Base-by-base conservation (phyloP, 1,140 invertebrate genomes). In the Gryllus bimaculatus region DNA sequence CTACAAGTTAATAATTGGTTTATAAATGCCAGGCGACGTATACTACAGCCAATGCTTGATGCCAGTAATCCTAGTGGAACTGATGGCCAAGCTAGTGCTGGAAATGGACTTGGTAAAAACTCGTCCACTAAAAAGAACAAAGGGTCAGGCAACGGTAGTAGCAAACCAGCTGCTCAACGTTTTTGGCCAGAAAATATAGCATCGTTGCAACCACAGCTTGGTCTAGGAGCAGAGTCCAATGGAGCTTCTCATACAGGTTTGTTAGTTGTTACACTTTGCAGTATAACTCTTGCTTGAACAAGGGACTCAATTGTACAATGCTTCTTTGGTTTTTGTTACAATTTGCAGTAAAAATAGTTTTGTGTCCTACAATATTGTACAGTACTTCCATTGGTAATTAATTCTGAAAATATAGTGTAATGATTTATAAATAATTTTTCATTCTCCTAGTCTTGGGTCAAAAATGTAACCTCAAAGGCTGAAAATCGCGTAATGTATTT, bases 1-100 rank as follows among this genome's bases (percentile, higher is more conserved):
- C 87, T 95, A 8, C 91, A 93, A 86, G 93, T 94, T 39, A 95
- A 94, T 85, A 94, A 93, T 84, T 96, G 95, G 95, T 97, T 97
- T 85, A 98, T 98, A 82, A 98, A 98, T 87, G 96, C 96, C 0
- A 88, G 96, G 75, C 89, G 96, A 81, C 89, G 96, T 78, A 98
- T 98, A 82, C 87, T 98, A 18, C 96, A 96, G 83, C 95, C 95
- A 6, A 96, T 96, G 94, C 87, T 96, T n/a, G 96, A 96, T 83
- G 90, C 87, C 15, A 88, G 86, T 21, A 84, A 85, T 20, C 86
- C 86, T 8, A 75, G 78, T 79, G 10, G 82, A 82, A 75, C 81
- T 78, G 73, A 80, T 66, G 13, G 80, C 74, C 85, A 76, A 83
- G 82, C 80, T 83, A 47, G 86, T 83, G 82, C 81, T 81, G 48